Evolutionary conservation across 2,888 invertebrate genomes (phyloP).

Genomic region (Meliscaeva auricollis): DNA sequence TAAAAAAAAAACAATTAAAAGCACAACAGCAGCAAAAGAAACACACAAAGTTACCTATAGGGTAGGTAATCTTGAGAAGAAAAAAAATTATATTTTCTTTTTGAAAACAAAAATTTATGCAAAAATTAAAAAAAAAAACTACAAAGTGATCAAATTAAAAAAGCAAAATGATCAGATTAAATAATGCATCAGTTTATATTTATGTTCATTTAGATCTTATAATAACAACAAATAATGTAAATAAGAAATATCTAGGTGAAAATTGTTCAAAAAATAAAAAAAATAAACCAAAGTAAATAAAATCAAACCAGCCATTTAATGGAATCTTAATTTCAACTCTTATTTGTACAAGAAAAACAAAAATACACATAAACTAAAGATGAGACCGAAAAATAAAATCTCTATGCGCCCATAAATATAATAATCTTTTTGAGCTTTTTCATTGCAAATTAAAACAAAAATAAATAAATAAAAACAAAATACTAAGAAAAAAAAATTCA

Average conservation of each 20-base stretch:
- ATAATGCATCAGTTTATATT: not conserved
- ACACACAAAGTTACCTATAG: constrained; percentile 75
- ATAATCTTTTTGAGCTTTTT: constrained; percentile 72
- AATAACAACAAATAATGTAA: constrained; percentile 15
- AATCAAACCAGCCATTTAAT: constrained; percentile 35
- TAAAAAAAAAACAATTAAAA: constrained; percentile 38
- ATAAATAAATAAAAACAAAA: constrained; percentile 37
- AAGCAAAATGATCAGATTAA: not conserved
- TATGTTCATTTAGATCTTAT: not conserved
- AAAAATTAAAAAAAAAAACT: constrained; percentile 41
- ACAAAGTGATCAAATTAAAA: constrained; percentile 33
- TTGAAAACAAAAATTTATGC: constrained; percentile 6
- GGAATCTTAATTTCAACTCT: constrained; percentile 33
- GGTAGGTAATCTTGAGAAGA: constrained; percentile 57
- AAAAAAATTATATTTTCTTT: constrained; percentile 34
- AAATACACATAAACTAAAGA: constrained; percentile 26
- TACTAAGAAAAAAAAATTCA: constrained; percentile 14
- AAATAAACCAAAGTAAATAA: not conserved
- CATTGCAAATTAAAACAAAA: constrained; percentile 63
- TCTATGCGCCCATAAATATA: constrained; percentile 57
- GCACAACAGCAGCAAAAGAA: constrained; percentile 62
- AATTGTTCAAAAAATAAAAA: not conserved
- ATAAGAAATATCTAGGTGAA: constrained; percentile 22
- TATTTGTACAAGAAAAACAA: constrained; percentile 51
- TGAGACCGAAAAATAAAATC: constrained; percentile 28